phyloP scores from a whole-genome alignment of 1,140 invertebrate species.

The Aphelenchoides fujianensis region DNA sequence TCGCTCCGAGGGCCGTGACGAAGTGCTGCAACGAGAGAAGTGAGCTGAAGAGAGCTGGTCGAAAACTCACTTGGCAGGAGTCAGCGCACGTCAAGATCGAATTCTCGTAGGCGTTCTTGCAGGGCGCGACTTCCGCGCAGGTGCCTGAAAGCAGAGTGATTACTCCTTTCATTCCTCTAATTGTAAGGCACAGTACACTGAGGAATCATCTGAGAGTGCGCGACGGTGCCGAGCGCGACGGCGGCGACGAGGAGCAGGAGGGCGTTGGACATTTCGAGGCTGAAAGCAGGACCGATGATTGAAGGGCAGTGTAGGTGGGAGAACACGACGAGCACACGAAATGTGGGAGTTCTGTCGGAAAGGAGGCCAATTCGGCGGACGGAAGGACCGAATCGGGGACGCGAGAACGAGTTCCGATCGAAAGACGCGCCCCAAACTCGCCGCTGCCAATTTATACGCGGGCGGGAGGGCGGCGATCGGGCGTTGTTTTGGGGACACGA shows the following conservation, averaged over 20 bases:
- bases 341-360: no score
- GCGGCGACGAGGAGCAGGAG: not conserved
- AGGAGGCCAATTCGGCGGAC: no score
- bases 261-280: not conserved
- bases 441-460: no score
- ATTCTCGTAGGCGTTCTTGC: slow-evolving; percentile 40
- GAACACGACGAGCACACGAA: no score
- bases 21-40: slow-evolving; percentile 33
- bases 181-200: no score
- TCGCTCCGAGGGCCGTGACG: slow-evolving; percentile 33
- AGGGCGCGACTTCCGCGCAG: slow-evolving; percentile 37
- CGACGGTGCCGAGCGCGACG: not conserved
- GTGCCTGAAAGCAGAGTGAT: slow-evolving; percentile 38
- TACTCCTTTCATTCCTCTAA: no score
- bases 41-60: not conserved
- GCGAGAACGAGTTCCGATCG: no score
- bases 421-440: no score
- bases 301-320: no score
- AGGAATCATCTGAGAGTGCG: not conserved
- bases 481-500: no score
- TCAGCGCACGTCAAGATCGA: slow-evolving; percentile 29
- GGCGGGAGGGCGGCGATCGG: no score
- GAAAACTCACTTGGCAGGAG: slow-evolving; percentile 25
- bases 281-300: not conserved
- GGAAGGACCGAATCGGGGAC: no score